Evolutionary conservation across 2,797 vertebrate genomes (phyloP), one percentile per base, ranked within the genome.

Genomic region (Coregonus ussuriensis): DNA sequence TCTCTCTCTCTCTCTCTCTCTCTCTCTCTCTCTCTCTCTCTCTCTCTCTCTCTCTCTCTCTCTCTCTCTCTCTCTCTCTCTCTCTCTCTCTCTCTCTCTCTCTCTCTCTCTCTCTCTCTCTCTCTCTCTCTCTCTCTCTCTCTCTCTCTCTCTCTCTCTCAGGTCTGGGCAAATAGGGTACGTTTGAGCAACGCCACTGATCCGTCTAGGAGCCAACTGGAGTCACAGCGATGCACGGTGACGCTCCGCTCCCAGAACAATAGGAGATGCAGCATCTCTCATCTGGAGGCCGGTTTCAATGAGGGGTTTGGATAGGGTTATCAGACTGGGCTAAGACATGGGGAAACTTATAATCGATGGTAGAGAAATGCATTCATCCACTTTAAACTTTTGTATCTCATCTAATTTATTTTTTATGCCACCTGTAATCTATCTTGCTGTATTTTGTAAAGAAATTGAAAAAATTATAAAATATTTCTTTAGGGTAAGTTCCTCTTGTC

Each of bases 201-300:
- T 90, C 89, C 63, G 83, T 89, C 88, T 86, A 53, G 37, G 85
- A 89, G 88, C 75, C 88, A 87, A 83, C 82, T 75, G 83, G 83
- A 87, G 87, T 85, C 79, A 80, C 83, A 78, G 82, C 86, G 87
- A 85, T 5, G 70, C 77, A 72, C 71, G 37, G 77, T 65, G 78
- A 51, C 67, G 68, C 66, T 73, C 75, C 41, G 29, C 68, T 77
- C 77, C 76, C 77, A 76, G 56, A 82, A 81, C 79, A 78, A 80
- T 65, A 70, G 13, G 53, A 67, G 41, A 71, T 25, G 59, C 63
- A 80, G 54, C 63, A 80, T 71, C 71, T 67, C 63, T 75, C 14
- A 0, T 29, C 18, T 41, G 71, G 16, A n/a, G 65, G 47, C 67
- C 29, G 53, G 16, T 81, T 75, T 18, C 75, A 66, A 79, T 63